Conservation (phyloP, 2,888 invertebrate genomes). For the Oscheius sp. region DNA sequence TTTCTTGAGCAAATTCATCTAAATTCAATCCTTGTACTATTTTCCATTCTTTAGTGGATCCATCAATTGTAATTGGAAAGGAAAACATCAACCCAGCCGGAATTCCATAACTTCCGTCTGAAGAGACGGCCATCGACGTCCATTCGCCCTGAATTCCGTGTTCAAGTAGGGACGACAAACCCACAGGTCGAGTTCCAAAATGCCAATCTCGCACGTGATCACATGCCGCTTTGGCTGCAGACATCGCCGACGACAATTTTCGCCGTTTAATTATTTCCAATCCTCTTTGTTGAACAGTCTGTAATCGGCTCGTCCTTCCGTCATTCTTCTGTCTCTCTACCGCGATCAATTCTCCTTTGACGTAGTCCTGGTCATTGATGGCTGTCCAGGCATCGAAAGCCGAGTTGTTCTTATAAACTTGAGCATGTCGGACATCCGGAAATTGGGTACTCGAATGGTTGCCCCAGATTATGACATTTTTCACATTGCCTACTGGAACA, state of each 20-base stretch:
- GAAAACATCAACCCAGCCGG: constrained; percentile 92
- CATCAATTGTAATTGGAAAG: constrained; percentile 87
- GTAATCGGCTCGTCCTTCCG: constrained; percentile 43
- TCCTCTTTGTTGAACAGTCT: constrained; percentile 94
- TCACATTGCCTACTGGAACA: constrained; percentile 80
- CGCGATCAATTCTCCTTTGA: constrained; percentile 85
- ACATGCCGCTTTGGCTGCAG: constrained; percentile 96
- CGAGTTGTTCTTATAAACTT: constrained; percentile 67
- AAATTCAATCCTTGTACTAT: constrained; percentile 81
- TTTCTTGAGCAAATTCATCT: constrained; percentile 85
- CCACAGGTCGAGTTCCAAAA: constrained; percentile 71
- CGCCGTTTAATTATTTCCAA: constrained; percentile 96
- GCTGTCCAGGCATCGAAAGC: constrained; percentile 74
- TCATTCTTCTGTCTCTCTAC: constrained; percentile 71
- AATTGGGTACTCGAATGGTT: constrained; percentile 99
- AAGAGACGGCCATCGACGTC: constrained; percentile 92
- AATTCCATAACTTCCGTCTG: constrained; percentile 93
- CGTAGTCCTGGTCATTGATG: constrained; percentile 85
- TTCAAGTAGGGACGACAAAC: not conserved
- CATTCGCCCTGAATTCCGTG: constrained; percentile 64
- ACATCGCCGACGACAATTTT: constrained; percentile 98
- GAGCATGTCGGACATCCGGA: constrained; percentile 84
- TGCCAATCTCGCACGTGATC: constrained; percentile 99
- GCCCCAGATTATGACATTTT: constrained; percentile 98
- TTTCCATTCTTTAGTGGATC: constrained; percentile 72